phyloP scores from a whole-genome alignment of 2,113 vertebrate species.

The Turdus rufiventris region DNA sequence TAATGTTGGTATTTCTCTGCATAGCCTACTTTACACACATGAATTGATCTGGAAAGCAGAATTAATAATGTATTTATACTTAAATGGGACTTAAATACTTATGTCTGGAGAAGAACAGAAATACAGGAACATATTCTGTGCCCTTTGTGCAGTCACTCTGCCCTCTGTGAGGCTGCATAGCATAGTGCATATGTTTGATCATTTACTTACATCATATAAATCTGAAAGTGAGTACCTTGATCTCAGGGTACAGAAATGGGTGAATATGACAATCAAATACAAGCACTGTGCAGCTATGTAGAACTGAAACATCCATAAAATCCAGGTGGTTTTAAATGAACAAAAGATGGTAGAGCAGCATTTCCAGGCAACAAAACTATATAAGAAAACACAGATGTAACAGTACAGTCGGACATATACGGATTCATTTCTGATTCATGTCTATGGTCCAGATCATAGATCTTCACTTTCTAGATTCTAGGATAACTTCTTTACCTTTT shows the following conservation, averaged over 20 bases:
- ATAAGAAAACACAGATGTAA: not conserved
- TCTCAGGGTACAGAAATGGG: not conserved
- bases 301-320: not conserved
- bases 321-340: not conserved
- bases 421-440: not conserved
- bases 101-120: not conserved
- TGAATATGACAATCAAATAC: too few species aligned
- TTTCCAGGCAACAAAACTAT: not conserved
- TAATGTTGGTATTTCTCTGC: not conserved
- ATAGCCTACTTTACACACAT: not conserved
- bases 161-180: not conserved
- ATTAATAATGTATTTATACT: not conserved
- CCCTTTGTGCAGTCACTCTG: not conserved
- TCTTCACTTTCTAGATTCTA: not conserved
- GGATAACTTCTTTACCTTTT: not conserved
- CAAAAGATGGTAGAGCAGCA: not conserved
- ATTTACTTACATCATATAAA: not conserved
- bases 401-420: not conserved
- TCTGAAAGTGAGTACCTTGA: not conserved
- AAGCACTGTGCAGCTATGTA: fast-evolving
- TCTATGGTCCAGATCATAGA: not conserved
- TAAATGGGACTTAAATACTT: not conserved
- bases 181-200: not conserved
- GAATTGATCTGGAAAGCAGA: not conserved
- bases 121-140: not conserved